Evolutionary conservation across 2,888 invertebrate genomes (phyloP).

Genomic region (Clepsis dumicolana): DNA sequence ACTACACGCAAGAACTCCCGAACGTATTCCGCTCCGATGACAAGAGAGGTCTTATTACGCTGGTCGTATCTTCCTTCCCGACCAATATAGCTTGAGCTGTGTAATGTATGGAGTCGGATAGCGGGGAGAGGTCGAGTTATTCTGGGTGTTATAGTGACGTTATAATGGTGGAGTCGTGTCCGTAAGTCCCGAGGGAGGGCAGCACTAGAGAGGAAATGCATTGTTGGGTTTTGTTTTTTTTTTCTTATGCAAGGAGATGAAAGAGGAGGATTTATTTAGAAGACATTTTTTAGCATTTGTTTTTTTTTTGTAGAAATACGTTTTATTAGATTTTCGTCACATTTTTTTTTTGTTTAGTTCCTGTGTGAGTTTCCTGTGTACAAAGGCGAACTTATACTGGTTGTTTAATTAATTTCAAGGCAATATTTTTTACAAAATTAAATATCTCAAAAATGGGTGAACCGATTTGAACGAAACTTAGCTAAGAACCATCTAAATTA

Average conservation of each 20-base stretch:
- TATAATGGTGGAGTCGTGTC: constrained; percentile 35
- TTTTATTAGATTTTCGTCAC: no score
- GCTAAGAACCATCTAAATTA: no score
- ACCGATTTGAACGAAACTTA: no score
- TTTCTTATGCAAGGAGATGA: neutral
- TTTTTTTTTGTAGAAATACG: no score
- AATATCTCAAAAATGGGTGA: no score
- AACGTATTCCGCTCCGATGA: no score
- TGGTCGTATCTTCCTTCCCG: neutral
- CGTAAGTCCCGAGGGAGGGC: constrained; percentile 11
- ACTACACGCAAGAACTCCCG: neutral
- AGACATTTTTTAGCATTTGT: neutral
- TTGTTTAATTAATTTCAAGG: no score
- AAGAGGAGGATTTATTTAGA: neutral
- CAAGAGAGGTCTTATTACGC: neutral
- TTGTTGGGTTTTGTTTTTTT: constrained; percentile 17
- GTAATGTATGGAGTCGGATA: neutral
- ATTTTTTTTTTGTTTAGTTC: no score
- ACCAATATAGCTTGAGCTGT: neutral
- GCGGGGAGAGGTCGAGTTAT: neutral
- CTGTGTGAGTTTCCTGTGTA: no score
- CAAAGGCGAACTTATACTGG: no score
- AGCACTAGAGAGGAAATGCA: constrained; percentile 17
- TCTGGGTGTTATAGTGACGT: constrained; percentile 19
- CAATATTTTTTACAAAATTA: no score